Percentiles rank a stretch among this genome's conserved stretches.
phyloP scores from a whole-genome alignment of 2,797 vertebrate species.

The Buceros bicornis region DNA sequence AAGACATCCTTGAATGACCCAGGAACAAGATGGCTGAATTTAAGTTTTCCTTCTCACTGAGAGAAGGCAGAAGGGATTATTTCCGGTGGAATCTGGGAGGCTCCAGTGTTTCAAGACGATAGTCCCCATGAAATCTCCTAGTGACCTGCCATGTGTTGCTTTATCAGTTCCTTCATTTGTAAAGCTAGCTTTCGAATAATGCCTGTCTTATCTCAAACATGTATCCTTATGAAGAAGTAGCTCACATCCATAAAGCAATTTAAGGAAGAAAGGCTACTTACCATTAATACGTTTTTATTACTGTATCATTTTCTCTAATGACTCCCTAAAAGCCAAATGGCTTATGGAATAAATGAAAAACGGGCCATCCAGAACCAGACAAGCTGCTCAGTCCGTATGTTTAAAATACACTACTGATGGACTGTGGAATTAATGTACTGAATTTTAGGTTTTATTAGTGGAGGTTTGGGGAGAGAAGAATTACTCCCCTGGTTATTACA shows the following conservation, averaged over 20 bases:
- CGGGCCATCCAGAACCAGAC: background rate
- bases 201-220: background rate
- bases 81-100: background rate
- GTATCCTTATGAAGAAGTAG: background rate
- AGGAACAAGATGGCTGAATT: background rate
- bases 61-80: background rate
- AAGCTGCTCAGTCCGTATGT: slow-evolving; percentile 39
- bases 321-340: slow-evolving; percentile 11
- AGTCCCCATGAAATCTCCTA: background rate
- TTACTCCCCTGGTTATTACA: background rate
- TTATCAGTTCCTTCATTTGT: background rate
- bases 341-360: slow-evolving; percentile 49
- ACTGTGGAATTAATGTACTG: slow-evolving; percentile 5
- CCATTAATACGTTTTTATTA: slow-evolving; percentile 47
- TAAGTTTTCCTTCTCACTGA: background rate
- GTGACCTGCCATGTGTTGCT: background rate
- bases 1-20: background rate
- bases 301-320: slow-evolving; percentile 40
- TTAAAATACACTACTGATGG: slow-evolving; percentile 11
- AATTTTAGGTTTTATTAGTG: background rate
- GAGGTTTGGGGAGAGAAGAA: background rate
- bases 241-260: background rate
- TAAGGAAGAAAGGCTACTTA: background rate
- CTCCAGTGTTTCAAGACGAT: background rate
- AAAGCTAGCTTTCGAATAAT: slow-evolving; percentile 1